A percentile compares a stretch with the other conserved stretches of the same genome.
Conservation (phyloP, 2,888 invertebrate species). For the Eupelmus urozonus region DNA sequence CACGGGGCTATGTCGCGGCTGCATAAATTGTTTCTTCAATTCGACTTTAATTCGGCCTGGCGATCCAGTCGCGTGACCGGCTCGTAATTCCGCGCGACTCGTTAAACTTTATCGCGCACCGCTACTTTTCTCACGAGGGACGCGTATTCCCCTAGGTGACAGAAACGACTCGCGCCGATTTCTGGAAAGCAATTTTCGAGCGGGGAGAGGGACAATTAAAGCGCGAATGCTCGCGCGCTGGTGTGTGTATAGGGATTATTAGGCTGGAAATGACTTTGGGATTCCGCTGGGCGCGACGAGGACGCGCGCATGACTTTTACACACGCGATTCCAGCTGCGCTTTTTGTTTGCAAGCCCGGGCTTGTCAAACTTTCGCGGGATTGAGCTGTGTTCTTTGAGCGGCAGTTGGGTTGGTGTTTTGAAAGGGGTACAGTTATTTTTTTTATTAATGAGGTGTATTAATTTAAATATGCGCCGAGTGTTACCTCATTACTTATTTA, state of each 20-base stretch:
- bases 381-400: no score
- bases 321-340: no score
- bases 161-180: conserved; percentile 53
- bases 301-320: no score
- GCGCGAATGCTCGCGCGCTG: not conserved
- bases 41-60: conserved; percentile 45
- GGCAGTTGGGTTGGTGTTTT: no score
- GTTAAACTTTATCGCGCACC: conserved; percentile 55
- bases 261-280: conserved; percentile 45
- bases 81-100: conserved; percentile 23
- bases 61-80: conserved; percentile 47
- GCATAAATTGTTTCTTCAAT: conserved; percentile 51
- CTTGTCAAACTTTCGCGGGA: no score
- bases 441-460: no score
- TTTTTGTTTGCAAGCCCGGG: no score
- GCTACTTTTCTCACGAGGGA: conserved; percentile 41
- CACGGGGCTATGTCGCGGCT: no score
- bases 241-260: conserved; percentile 5
- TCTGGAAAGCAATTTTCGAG: conserved; percentile 54
- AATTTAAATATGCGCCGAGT: no score
- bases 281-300: no score
- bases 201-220: not conserved
- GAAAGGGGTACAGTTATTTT: no score
- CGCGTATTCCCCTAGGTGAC: conserved; percentile 33
- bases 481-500: no score